phyloP scores from a whole-genome alignment of 1,140 invertebrate species.

The Eciton burchellii region DNA sequence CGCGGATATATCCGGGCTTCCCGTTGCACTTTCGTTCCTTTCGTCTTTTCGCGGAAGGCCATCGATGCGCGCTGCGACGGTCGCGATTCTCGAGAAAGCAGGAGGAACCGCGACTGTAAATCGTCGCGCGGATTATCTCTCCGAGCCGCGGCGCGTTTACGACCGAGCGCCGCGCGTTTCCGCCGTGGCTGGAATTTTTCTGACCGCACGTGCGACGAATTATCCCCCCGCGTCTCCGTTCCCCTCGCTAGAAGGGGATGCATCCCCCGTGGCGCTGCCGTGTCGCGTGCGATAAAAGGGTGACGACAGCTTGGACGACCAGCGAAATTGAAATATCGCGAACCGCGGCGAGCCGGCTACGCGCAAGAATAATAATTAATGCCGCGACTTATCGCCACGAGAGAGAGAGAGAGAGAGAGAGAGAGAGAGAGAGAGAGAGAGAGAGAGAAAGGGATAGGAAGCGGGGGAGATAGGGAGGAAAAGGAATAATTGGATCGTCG shows the following conservation, averaged over 20 bases:
- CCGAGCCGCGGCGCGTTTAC: conserved; percentile 36
- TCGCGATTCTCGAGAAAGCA: neutral
- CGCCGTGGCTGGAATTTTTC: conserved; percentile 63
- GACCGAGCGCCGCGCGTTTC: conserved; percentile 15
- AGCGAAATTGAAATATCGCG: conserved; percentile 79
- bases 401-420: too few relatives aligned
- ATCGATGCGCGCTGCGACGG: neutral
- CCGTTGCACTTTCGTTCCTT: conserved; percentile 27
- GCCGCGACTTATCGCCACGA: conserved; percentile 37
- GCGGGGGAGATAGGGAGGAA: too few relatives aligned
- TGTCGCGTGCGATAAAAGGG: conserved; percentile 57
- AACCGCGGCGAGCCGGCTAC: conserved; percentile 58
- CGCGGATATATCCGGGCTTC: conserved; percentile 62
- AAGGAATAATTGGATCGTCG: conserved; percentile 67
- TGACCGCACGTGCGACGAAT: conserved; percentile 72
- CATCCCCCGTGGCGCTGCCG: conserved; percentile 57
- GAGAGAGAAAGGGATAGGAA: too few relatives aligned
- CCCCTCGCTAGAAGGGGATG: conserved; percentile 58
- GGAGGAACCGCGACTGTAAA: conserved; percentile 51
- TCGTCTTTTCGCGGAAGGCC: conserved; percentile 38
- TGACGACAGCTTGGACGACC: conserved; percentile 79
- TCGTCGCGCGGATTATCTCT: conserved; percentile 41
- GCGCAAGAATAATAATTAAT: conserved; percentile 71
- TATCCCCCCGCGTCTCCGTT: conserved; percentile 50
- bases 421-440: too few relatives aligned